Evolutionary conservation across 2,113 vertebrate species (phyloP).

Genomic region (Lagopus muta): DNA sequence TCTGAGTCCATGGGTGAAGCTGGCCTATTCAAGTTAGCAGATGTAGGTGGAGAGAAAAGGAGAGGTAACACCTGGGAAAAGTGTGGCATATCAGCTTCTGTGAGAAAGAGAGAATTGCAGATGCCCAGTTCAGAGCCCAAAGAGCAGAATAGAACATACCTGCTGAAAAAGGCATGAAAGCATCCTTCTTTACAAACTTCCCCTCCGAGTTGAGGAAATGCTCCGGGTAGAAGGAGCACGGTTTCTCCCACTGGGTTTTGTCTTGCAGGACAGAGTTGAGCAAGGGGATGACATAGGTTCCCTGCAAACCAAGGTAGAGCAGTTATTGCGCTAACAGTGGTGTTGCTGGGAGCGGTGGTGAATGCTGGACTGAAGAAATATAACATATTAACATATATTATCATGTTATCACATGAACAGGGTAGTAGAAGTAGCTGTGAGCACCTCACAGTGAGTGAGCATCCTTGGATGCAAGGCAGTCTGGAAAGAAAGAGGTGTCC

Average conservation of each 20-base stretch:
- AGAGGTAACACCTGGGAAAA: neutral
- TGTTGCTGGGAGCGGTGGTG: fast-evolving
- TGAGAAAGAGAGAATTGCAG: neutral
- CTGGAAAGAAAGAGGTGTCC: neutral
- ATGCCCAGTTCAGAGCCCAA: neutral
- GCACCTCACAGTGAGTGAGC: neutral
- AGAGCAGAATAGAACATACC: neutral
- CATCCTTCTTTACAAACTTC: constrained; percentile 71
- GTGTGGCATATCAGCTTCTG: neutral
- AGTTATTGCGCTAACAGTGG: neutral
- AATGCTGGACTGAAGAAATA: neutral
- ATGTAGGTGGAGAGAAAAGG: neutral
- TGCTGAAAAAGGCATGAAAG: constrained; percentile 76
- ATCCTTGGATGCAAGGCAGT: neutral
- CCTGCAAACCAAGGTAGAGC: constrained; percentile 44
- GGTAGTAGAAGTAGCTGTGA: neutral
- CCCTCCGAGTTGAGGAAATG: constrained; percentile 70
- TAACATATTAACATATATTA: too few species aligned
- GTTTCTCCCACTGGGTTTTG: constrained; percentile 62
- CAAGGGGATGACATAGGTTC: constrained; percentile 62
- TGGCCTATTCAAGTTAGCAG: neutral
- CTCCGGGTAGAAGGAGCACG: constrained; percentile 64
- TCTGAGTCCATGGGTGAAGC: neutral
- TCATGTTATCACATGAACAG: neutral
- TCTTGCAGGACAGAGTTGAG: constrained; percentile 66